These are phyloP conservation scores for Agrilus cyanescens DNA, from an alignment of 2,888 invertebrate genomes.

Conservation along the genomic window DNA sequence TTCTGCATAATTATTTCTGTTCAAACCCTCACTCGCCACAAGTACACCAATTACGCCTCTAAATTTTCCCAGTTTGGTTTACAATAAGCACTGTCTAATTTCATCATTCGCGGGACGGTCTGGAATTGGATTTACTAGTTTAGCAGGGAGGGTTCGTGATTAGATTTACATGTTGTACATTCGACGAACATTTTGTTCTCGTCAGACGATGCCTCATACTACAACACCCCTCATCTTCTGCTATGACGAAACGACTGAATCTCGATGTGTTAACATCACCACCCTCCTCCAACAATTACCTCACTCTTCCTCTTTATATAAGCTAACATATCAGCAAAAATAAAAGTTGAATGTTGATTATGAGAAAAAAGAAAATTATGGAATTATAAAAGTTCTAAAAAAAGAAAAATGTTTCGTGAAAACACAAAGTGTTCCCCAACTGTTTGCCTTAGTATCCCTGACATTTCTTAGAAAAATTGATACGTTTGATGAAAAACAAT, in stretches of 20 bases:
- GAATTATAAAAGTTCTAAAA: no score
- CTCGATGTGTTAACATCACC: no score
- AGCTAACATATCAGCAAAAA: no score
- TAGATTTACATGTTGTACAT: constrained; percentile 37
- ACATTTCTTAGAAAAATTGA: no score
- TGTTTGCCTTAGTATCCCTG: no score
- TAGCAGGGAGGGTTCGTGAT: constrained; percentile 36
- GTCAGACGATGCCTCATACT: constrained; percentile 11
- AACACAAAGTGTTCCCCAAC: no score
- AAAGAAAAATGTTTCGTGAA: no score
- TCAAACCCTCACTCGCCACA: constrained; percentile 30
- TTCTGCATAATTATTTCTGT: constrained; percentile 36
- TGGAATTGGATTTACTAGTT: constrained; percentile 40
- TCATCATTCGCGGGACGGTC: constrained; percentile 36
- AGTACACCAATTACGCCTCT: constrained; percentile 36
- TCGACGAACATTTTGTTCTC: constrained; percentile 21
- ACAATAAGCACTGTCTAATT: constrained; percentile 42
- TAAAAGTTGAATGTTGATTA: no score
- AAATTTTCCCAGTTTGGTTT: constrained; percentile 42
- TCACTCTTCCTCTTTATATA: no score
- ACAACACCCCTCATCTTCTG: constrained; percentile 20
- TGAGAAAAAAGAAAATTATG: no score
- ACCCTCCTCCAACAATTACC: no score
- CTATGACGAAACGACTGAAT: constrained; percentile 20
- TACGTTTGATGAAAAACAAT: no score